A percentile compares a stretch with the other conserved stretches of the same genome.
Evolutionary conservation across 1,140 invertebrate species (phyloP).

Genomic region (silkworm (Bombyx mori)): ASM3026992v2 NC_085128.1:15379501-15380000

Average conservation of each 20-base stretch:
- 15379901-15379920: slow-evolving; percentile 27
- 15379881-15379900: slow-evolving; percentile 62
- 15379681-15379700: too few species aligned
- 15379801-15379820: slow-evolving; percentile 69
- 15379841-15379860: slow-evolving; percentile 64
- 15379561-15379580: too few species aligned
- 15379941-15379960: slow-evolving; percentile 2
- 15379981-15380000: too few species aligned
- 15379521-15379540: too few species aligned
- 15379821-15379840: slow-evolving; percentile 66
- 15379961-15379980: slow-evolving; percentile 22
- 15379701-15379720: too few species aligned
- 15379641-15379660: too few species aligned
- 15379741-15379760: not conserved
- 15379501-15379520: too few species aligned
- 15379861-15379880: slow-evolving; percentile 66
- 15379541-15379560: too few species aligned
- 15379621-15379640: too few species aligned
- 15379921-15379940: slow-evolving; percentile 5
- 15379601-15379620: too few species aligned
- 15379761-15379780: slow-evolving; percentile 30
- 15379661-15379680: too few species aligned
- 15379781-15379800: slow-evolving; percentile 60
- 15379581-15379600: too few species aligned
- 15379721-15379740: not conserved